Evolutionary conservation across 1,140 invertebrate genomes (phyloP), one percentile per base, ranked within the genome.

Genomic region (Leptopilina clavipes): DNA sequence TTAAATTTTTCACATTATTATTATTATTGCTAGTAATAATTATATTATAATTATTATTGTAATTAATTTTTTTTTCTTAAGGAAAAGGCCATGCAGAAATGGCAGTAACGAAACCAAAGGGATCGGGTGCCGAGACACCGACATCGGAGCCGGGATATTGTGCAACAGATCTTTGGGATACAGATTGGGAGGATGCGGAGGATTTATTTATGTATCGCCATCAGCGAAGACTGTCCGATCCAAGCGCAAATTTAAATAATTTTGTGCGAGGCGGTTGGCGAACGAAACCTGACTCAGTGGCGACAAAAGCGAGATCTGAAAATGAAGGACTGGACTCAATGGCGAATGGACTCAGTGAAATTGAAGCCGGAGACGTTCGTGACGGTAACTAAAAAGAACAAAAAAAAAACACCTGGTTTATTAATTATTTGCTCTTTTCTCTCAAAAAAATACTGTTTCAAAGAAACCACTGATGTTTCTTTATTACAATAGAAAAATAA

Each of bases 51-150:
- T 48, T 14, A n/a, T 48, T 48, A 3, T n/a, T 48, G 11, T n/a
- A 48, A 10, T 48, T 14, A 48, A 1, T n/a, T 14, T 22, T 73
- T 44, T n/a, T 7, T 11, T n/a, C 25, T 65, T 8, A 7, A 89
- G 89, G 96, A 11, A 99, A 99, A 92, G 98, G 98, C 0, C 96
- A 98, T 90, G 98, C 98, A 0, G 98, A 99, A 92, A 98, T 99
- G 95, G 98, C 98, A 3, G 97, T 99, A 22, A 97, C 97, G 3
- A 95, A 98, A 88, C 94, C 97, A 79, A 95, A 97, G 92, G 93
- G 95, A 59, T 95, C 95, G 9, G 98, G 97, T 1, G 96, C 96
- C 8, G 98, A 99, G 89, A 99, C 98, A 2, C 97, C 97, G 1
- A 96, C 96, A 78, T 97, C 97, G n/a, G 97, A 98, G 87, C 96